Evolutionary conservation across 2,888 invertebrate species (phyloP).

Genomic region (Torymus tubicola): DNA sequence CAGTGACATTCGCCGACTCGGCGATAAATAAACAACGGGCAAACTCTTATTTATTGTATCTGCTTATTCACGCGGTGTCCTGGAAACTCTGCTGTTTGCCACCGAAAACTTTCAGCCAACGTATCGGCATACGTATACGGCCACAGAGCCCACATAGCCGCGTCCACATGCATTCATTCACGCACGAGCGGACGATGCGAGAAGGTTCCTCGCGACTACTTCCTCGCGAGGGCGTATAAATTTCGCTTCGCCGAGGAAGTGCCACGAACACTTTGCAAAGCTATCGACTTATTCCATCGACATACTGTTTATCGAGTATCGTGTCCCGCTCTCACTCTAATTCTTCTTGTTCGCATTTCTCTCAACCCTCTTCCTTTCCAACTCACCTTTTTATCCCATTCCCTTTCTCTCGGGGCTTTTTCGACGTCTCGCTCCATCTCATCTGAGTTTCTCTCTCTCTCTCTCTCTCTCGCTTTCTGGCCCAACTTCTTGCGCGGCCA

Average conservation of each 20-base stretch:
- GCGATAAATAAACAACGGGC: no score
- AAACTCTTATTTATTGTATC: background rate
- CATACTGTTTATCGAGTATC: conserved; percentile 45
- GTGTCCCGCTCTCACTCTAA: conserved; percentile 15
- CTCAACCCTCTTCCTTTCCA: conserved; percentile 1
- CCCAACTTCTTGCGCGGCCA: background rate
- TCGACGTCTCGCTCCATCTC: background rate
- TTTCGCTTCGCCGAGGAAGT: conserved; percentile 13
- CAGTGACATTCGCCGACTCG: no score
- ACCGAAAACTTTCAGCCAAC: conserved; percentile 4
- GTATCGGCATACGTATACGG: no score
- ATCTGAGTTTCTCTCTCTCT: background rate
- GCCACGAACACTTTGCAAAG: conserved; percentile 36
- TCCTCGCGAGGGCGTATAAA: conserved; percentile 21
- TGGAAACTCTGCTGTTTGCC: conserved; percentile 2
- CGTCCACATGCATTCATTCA: background rate
- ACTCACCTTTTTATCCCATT: background rate
- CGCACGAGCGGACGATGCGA: background rate
- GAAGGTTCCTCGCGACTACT: background rate
- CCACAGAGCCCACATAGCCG: background rate
- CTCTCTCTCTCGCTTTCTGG: background rate
- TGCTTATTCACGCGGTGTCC: background rate
- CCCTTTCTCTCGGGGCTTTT: background rate
- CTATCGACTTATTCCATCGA: conserved; percentile 47
- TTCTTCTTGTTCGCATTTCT: conserved; percentile 24